Conservation (phyloP, 2,113 vertebrate species). For the human (Homo sapiens) region GRCh38 chr7:33564501-33565000, state of each 20-base stretch:
- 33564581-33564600: constrained; percentile 25
- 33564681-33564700: constrained; percentile 52
- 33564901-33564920: constrained; percentile 21
- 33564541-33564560: neutral
- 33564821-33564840: constrained; percentile 55
- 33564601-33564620: constrained; percentile 44
- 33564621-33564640: constrained; percentile 52
- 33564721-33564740: constrained; percentile 55
- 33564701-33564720: constrained; percentile 48
- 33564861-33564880: constrained; percentile 53
- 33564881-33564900: constrained; percentile 45
- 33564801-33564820: constrained; percentile 52
- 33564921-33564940: neutral
- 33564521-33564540: neutral
- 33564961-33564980: neutral
- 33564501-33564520: neutral
- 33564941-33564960: neutral
- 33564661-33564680: constrained; percentile 44
- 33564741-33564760: constrained; percentile 56
- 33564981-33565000: neutral
- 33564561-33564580: neutral
- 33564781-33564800: constrained; percentile 66
- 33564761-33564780: constrained; percentile 58
- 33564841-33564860: constrained; percentile 57
- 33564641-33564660: constrained; percentile 63